Conservation (phyloP, 30 jellyfish, hydroid and myxozoan species). For the Calvadosia cruxmelitensis region DNA sequence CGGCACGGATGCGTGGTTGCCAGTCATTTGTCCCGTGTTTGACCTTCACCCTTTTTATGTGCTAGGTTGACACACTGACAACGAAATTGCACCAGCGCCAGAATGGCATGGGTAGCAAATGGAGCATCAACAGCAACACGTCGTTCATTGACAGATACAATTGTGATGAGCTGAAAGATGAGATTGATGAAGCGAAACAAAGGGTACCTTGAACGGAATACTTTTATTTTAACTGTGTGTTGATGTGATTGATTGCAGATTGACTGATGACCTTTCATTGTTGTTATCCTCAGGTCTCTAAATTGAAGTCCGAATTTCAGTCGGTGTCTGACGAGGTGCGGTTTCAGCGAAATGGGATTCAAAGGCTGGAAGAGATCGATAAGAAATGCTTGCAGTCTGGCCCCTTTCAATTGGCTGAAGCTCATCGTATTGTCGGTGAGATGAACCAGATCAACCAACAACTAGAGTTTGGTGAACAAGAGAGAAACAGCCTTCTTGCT, state of each 20-base stretch:
- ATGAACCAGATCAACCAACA: conserved; percentile 54
- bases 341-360: conserved; percentile 60
- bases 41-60: too few species aligned
- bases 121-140: conserved; percentile 50
- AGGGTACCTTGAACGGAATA: conserved; percentile 44
- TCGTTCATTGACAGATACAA: conserved; percentile 41
- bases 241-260: not conserved
- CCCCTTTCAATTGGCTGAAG: conserved; percentile 38
- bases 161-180: conserved; percentile 75
- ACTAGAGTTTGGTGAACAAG: conserved; percentile 81
- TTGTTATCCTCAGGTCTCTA: conserved; percentile 10
- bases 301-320: conserved; percentile 70
- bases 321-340: conserved; percentile 88
- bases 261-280: not conserved
- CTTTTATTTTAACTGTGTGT: not conserved
- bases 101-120: conserved; percentile 28
- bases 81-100: conserved; percentile 53
- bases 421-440: conserved; percentile 47
- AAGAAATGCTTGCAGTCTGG: conserved; percentile 22
- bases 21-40: too few species aligned
- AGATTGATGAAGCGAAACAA: conserved; percentile 63
- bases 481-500: conserved; percentile 51
- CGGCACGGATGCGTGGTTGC: too few species aligned
- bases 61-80: conserved; percentile 70
- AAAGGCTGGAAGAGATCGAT: conserved; percentile 68